Evolutionary conservation across 2,888 invertebrate species (phyloP), one percentile per base, ranked within the genome.

Genomic region (Acanthopleura granulata): DNA sequence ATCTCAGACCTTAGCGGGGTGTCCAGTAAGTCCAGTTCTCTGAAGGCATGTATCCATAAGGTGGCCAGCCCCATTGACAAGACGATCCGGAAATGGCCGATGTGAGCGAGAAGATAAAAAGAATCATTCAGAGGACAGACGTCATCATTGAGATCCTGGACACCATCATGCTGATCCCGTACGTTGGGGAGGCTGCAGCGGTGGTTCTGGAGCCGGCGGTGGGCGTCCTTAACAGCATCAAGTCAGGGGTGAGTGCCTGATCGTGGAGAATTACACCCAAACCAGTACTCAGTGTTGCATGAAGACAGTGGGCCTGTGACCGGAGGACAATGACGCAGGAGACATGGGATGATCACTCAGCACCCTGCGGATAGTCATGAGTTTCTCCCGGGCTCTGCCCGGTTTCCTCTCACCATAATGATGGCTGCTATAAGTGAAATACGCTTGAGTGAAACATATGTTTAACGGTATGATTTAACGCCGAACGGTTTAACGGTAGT

Each of bases 21-120:
- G 22, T 22, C 25, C 25, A 27, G 66, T 1, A 25, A 66, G 14
- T 27, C 66, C 6, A 66, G 4, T 27, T 27, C 66, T 6, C 66
- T 66, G 6, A 6, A 66, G 25, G 25, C 66, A 12, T 66, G 66
- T 25, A 22, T 66, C 16, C 15, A 22, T 27, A 66, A 22, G 16
- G 29, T 66, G 15, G 66, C 66, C 22, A 66, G 66, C 14, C 66
- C 66, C 3, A 18, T 66, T 6, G 66, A 66, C 25, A 66, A 66
- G 25, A 25, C 29, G 15, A 66, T 66, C 6, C 22, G 66, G 66
- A 66, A 16, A 27, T 66, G 15, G 16, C 16, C 6, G 66, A 6
- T 6, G 25, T 66, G 12, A 14, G 25, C 66, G 25, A 15, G 4
- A 66, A 27, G 29, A 25, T 66, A 27, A 27, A 27, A 27, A 66